These are phyloP conservation scores for Gila orcuttii DNA, from an alignment of 2,113 vertebrate genomes.

Conservation along the genomic window DNA sequence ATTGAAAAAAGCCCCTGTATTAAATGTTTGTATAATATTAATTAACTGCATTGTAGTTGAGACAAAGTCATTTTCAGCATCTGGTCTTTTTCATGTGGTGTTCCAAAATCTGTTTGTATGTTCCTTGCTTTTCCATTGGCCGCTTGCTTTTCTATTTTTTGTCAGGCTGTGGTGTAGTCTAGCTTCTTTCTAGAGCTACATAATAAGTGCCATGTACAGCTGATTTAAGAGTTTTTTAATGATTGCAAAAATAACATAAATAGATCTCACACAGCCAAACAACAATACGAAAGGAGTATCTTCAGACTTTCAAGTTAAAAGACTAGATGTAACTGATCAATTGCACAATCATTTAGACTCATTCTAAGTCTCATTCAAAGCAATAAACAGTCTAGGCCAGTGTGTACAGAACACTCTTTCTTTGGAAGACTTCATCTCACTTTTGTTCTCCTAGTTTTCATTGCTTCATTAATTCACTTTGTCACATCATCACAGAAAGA, in stretches of 20 bases:
- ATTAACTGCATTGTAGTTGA: neutral
- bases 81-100: conserved; percentile 6
- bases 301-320: conserved; percentile 4
- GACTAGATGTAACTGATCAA: neutral
- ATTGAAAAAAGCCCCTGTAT: neutral
- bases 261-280: neutral
- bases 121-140: neutral
- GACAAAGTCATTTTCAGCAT: neutral
- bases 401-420: conserved; percentile 16
- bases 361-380: neutral
- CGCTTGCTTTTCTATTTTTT: neutral
- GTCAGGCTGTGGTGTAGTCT: neutral
- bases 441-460: neutral
- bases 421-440: neutral
- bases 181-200: neutral
- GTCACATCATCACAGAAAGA: conserved; percentile 23
- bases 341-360: conserved; percentile 18
- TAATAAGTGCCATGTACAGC: neutral
- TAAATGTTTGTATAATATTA: neutral
- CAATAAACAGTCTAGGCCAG: neutral
- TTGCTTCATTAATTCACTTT: neutral
- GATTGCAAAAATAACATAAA: neutral
- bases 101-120: conserved; percentile 3
- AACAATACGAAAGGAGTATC: neutral
- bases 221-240: neutral